These are phyloP conservation scores for Leucoptera coffeella DNA, from an alignment of 2,888 invertebrate species.

Conservation along the genomic window DNA sequence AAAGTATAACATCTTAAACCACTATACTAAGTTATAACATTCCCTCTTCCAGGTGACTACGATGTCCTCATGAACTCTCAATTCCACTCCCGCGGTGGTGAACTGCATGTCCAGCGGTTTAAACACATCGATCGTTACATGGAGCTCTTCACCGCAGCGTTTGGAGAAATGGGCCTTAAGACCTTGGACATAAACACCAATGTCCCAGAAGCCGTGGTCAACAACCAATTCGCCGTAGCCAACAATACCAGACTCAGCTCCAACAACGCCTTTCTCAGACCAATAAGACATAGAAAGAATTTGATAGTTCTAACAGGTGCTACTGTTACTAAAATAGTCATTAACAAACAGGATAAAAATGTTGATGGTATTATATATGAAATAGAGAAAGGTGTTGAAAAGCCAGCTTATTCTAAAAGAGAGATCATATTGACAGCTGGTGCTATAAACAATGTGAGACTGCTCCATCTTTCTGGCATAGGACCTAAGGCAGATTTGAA, in stretches of 20 bases:
- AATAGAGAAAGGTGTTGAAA: conserved; percentile 32
- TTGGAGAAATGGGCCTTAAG: conserved; percentile 36
- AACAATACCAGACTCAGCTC: conserved; percentile 42
- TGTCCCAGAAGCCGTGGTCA: conserved; percentile 31
- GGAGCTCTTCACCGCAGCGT: conserved; percentile 29
- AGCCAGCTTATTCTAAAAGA: conserved; percentile 30
- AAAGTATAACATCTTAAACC: no score
- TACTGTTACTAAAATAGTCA: conserved; percentile 30
- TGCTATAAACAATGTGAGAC: conserved; percentile 37
- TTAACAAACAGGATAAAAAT: conserved; percentile 28
- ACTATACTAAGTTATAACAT: no score
- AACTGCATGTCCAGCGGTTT: conserved; percentile 36
- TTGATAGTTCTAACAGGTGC: conserved; percentile 29
- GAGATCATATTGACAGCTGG: conserved; percentile 35
- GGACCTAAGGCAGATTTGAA: conserved; percentile 28
- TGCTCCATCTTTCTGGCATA: conserved; percentile 36
- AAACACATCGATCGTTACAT: conserved; percentile 32
- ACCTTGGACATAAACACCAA: conserved; percentile 34
- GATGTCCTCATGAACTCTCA: conserved; percentile 36
- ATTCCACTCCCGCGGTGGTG: conserved; percentile 39
- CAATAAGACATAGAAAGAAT: conserved; percentile 31
- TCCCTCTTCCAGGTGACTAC: conserved; percentile 29
- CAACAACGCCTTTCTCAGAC: conserved; percentile 33
- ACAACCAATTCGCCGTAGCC: conserved; percentile 30
- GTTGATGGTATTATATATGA: conserved; percentile 35